A percentile compares a stretch with the other conserved stretches of the same genome.
These are phyloP conservation scores for Rhynchotus rufescens DNA, from an alignment of 2,797 vertebrate genomes.

Conservation along the genomic window DNA sequence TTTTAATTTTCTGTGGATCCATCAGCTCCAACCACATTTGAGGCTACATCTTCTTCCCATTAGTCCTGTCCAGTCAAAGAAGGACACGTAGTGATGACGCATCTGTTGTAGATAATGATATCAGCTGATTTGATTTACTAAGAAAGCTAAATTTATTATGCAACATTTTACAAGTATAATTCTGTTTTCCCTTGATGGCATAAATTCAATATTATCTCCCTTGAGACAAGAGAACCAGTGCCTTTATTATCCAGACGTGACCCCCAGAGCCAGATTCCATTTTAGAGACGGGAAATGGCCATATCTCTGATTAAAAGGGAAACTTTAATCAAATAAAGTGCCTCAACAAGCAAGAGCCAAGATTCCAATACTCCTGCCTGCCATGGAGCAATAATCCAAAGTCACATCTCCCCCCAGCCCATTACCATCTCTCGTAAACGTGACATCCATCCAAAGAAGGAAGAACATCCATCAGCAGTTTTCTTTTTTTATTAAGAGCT, in stretches of 20 bases:
- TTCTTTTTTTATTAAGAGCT: background rate
- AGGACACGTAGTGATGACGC: conserved; percentile 62
- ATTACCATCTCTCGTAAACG: conserved; percentile 45
- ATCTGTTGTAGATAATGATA: conserved; percentile 65
- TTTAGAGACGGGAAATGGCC: conserved; percentile 79
- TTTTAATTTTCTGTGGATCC: background rate
- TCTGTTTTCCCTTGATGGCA: conserved; percentile 76
- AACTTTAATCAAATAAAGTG: conserved; percentile 82
- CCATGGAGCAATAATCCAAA: conserved; percentile 54
- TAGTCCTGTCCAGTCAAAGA: conserved; percentile 36
- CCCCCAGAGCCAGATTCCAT: conserved; percentile 74
- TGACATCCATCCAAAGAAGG: conserved; percentile 66
- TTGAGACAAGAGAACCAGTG: conserved; percentile 65
- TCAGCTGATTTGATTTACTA: conserved; percentile 72
- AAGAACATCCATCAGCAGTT: background rate
- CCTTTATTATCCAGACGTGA: conserved; percentile 74
- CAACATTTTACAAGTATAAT: conserved; percentile 78
- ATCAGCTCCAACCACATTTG: background rate
- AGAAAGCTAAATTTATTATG: conserved; percentile 78
- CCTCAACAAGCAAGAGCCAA: conserved; percentile 76
- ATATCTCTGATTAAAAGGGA: conserved; percentile 81
- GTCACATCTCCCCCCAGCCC: conserved; percentile 48
- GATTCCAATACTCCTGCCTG: conserved; percentile 77
- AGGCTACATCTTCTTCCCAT: conserved; percentile 42
- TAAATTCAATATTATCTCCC: conserved; percentile 77